phyloP scores from a whole-genome alignment of 2,888 invertebrate genomes.

The Halocaridina rubra region DNA sequence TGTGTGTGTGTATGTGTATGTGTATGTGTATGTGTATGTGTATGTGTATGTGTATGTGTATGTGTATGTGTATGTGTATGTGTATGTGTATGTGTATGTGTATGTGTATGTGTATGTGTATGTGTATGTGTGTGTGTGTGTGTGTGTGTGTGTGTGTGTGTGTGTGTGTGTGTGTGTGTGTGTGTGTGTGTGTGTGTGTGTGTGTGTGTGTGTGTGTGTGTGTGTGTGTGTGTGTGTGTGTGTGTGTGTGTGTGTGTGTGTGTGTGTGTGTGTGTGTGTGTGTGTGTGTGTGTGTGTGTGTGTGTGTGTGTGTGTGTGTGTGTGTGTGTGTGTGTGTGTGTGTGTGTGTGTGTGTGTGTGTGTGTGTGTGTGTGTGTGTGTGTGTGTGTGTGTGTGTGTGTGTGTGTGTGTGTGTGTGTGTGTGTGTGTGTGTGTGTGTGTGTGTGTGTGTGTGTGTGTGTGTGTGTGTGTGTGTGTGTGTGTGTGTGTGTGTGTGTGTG shows the following conservation, averaged over 20 bases:
- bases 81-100: background rate
- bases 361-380: background rate
- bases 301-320: constrained; percentile 1
- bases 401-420: background rate
- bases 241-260: constrained; percentile 2
- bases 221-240: constrained; percentile 2
- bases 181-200: background rate
- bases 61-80: background rate
- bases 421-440: background rate
- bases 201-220: background rate
- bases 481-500: no score
- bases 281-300: background rate
- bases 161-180: background rate
- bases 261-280: background rate
- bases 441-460: background rate
- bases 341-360: background rate
- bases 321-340: background rate
- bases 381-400: background rate
- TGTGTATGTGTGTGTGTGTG: background rate
- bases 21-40: background rate
- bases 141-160: background rate
- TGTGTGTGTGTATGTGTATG: constrained; percentile 15
- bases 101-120: background rate
- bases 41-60: background rate
- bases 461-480: background rate